phyloP scores from a whole-genome alignment of 2,888 invertebrate species.

The Agonopterix subpropinquella region DNA sequence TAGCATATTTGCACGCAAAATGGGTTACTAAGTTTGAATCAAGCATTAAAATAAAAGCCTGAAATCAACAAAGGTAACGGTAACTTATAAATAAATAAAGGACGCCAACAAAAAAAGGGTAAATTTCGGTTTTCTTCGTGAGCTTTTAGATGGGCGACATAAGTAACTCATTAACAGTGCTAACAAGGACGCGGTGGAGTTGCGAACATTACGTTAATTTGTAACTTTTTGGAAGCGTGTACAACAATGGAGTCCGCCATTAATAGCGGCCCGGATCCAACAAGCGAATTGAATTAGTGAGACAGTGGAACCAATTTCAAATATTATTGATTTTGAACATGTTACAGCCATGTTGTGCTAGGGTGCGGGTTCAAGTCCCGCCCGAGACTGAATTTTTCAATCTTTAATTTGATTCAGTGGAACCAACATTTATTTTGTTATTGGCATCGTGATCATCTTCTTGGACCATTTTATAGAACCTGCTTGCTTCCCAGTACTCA shows the following conservation, averaged over 20 bases:
- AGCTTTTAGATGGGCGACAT: conserved; percentile 38
- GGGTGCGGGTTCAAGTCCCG: too few relatives aligned
- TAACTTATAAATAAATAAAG: too few relatives aligned
- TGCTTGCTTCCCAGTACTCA: too few relatives aligned
- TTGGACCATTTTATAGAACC: too few relatives aligned
- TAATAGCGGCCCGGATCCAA: conserved; percentile 28
- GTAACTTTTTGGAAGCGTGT: conserved; percentile 42
- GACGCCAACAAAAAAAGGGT: background rate
- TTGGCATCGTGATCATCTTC: conserved; percentile 2
- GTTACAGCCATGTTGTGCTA: too few relatives aligned
- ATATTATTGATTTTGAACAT: too few relatives aligned
- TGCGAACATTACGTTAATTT: conserved; percentile 57
- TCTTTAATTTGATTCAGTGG: too few relatives aligned
- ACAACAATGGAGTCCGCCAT: conserved; percentile 37
- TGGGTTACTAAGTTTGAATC: too few relatives aligned
- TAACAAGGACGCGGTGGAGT: conserved; percentile 32
- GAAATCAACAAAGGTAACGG: too few relatives aligned
- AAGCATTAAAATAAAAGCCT: too few relatives aligned
- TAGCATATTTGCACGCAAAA: too few relatives aligned
- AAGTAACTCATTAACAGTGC: conserved; percentile 45
- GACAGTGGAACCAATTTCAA: conserved; percentile 23
- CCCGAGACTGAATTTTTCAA: too few relatives aligned
- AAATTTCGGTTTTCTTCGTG: conserved; percentile 17
- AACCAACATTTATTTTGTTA: conserved; percentile 21
- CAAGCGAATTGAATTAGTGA: conserved; percentile 34